A percentile compares a stretch with the other conserved stretches of the same genome.
phyloP scores from a whole-genome alignment of 1,140 invertebrate genomes.

The Drosophila asahinai region DNA sequence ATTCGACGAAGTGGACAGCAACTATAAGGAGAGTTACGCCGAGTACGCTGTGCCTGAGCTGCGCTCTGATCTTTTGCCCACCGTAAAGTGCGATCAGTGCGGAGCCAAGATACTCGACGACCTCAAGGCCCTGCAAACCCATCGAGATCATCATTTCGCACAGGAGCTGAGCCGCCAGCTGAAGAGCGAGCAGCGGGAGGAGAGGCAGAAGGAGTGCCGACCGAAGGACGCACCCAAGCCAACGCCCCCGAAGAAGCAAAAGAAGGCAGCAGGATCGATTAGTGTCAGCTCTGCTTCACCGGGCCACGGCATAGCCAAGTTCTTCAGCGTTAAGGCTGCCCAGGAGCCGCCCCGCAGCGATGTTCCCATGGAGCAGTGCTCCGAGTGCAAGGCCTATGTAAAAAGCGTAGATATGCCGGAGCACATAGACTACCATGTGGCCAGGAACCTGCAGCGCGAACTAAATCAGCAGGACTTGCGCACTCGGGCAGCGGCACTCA shows the following conservation, averaged over 20 bases:
- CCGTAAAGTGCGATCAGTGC: constrained; percentile 86
- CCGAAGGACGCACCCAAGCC: constrained; percentile 33
- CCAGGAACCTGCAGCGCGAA: constrained; percentile 87
- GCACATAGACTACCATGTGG: constrained; percentile 90
- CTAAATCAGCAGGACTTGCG: constrained; percentile 70
- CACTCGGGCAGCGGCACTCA: constrained; percentile 19
- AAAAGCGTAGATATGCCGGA: constrained; percentile 86
- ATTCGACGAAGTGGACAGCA: constrained; percentile 41
- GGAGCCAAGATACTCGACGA: constrained; percentile 81
- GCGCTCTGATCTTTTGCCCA: constrained; percentile 68
- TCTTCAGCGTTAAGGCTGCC: constrained; percentile 41
- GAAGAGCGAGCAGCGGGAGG: constrained; percentile 65
- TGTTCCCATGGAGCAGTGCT: constrained; percentile 86
- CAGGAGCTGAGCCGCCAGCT: constrained; percentile 87
- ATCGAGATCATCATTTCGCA: constrained; percentile 88
- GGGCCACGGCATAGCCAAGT: constrained; percentile 58
- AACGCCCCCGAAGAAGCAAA: constrained; percentile 37
- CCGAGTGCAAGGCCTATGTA: constrained; percentile 88
- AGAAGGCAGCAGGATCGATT: constrained; percentile 27
- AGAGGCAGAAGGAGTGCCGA: constrained; percentile 52
- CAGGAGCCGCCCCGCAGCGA: constrained; percentile 36
- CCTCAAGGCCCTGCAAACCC: constrained; percentile 84
- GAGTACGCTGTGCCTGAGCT: constrained; percentile 67
- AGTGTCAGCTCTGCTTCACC: not conserved
- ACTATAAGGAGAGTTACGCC: constrained; percentile 62